A percentile compares a stretch with the other conserved stretches of the same genome.
phyloP scores from a whole-genome alignment of 1,140 invertebrate species.

The Bicyclus anynana region DNA sequence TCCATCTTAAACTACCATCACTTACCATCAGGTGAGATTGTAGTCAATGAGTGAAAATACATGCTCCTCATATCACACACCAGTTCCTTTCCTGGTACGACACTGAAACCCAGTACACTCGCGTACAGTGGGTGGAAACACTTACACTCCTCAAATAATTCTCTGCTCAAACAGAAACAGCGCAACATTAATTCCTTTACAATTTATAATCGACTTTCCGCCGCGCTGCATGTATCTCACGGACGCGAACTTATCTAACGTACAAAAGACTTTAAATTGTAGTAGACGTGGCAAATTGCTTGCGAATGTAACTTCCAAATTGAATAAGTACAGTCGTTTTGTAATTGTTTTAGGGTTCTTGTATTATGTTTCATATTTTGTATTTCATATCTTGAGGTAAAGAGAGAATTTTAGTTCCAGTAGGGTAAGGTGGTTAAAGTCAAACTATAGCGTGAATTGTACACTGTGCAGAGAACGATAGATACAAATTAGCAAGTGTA shows the following conservation, averaged over 20 bases:
- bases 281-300: conserved; percentile 15
- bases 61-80: too few species aligned
- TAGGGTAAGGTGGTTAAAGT: too few species aligned
- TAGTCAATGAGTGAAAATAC: too few species aligned
- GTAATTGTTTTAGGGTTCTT: background rate
- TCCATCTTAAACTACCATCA: too few species aligned
- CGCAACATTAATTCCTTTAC: conserved; percentile 33
- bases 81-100: too few species aligned
- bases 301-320: conserved; percentile 3
- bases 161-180: conserved; percentile 15
- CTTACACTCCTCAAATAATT: conserved; percentile 14
- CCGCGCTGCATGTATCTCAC: conserved; percentile 10
- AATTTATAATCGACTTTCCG: conserved; percentile 45
- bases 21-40: too few species aligned
- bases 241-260: conserved; percentile 10
- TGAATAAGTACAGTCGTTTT: background rate
- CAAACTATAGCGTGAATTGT: too few species aligned
- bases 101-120: too few species aligned
- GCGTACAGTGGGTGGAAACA: background rate
- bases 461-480: too few species aligned
- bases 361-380: background rate
- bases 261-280: conserved; percentile 7
- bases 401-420: too few species aligned
- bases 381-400: too few species aligned
- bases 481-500: too few species aligned